phyloP scores from a whole-genome alignment of 2,888 invertebrate genomes.

The Kryphioiulus occultus region DNA sequence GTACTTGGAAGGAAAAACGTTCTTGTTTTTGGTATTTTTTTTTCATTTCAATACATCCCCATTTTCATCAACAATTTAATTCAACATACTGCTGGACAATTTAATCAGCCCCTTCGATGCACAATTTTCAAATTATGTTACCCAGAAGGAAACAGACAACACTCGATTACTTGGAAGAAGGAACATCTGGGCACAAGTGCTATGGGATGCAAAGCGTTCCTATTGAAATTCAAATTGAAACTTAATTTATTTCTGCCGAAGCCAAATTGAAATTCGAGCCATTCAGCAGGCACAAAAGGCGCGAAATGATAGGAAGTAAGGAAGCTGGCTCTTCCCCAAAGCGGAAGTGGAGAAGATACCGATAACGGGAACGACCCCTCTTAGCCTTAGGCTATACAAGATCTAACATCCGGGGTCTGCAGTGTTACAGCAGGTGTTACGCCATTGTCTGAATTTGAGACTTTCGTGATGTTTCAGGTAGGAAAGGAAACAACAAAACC shows the following conservation, averaged over 20 bases:
- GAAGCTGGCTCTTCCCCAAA: background rate
- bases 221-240: slow-evolving; percentile 23
- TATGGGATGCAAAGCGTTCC: background rate
- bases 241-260: background rate
- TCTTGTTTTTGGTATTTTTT: too few species aligned
- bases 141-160: background rate
- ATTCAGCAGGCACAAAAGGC: slow-evolving; percentile 14
- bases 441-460: background rate
- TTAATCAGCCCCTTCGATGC: too few species aligned
- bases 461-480: background rate
- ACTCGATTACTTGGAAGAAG: background rate
- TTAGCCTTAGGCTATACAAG: background rate
- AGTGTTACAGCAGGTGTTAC: background rate
- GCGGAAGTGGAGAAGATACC: background rate
- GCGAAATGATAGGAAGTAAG: background rate
- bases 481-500: background rate
- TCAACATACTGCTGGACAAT: too few species aligned
- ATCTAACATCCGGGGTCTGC: background rate
- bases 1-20: too few species aligned
- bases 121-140: background rate
- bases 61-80: too few species aligned
- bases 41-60: too few species aligned
- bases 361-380: background rate
- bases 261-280: slow-evolving; percentile 10
- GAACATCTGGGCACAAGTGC: background rate